Conservation (phyloP, 2,888 invertebrate genomes). For the Nemotelus pantherinus region DNA sequence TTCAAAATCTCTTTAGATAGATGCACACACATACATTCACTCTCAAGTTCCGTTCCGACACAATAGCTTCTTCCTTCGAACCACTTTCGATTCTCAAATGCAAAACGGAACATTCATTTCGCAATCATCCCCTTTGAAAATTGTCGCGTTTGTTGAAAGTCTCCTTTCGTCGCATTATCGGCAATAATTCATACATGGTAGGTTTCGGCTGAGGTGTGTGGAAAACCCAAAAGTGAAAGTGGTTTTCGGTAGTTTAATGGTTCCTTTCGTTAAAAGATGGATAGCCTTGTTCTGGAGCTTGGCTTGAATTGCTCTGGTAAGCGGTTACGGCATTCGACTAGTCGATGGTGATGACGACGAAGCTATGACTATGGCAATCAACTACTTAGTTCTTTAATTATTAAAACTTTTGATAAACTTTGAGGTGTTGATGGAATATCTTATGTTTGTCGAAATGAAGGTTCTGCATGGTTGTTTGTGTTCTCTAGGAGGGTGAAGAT, state of each 20-base stretch:
- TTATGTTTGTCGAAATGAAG: slow-evolving; percentile 41
- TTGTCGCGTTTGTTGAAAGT: slow-evolving; percentile 38
- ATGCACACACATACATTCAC: too few relatives aligned
- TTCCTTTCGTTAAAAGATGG: slow-evolving; percentile 9
- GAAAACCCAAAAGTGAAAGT: slow-evolving; percentile 37
- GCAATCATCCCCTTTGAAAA: slow-evolving; percentile 36
- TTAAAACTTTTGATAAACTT: slow-evolving; percentile 52
- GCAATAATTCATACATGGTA: slow-evolving; percentile 50
- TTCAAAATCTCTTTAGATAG: too few relatives aligned
- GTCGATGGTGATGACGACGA: slow-evolving; percentile 1
- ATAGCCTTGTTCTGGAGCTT: not conserved
- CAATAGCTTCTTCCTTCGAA: not conserved
- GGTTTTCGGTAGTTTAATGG: slow-evolving; percentile 43
- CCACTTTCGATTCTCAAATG: not conserved
- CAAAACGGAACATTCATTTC: not conserved
- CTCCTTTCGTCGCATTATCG: slow-evolving; percentile 48
- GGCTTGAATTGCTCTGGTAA: not conserved
- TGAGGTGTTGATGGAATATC: slow-evolving; percentile 52
- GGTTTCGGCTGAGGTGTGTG: slow-evolving; percentile 1
- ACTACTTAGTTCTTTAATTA: slow-evolving; percentile 52
- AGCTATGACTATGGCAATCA: slow-evolving; percentile 47
- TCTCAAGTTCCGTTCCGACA: slow-evolving; percentile 2
- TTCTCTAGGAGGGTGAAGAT: too few relatives aligned
- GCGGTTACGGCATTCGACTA: too few relatives aligned
- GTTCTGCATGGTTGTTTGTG: too few relatives aligned